Evolutionary conservation across 1,140 invertebrate genomes (phyloP), one percentile per base, ranked within the genome.

Genomic region (Meloidogyne exigua): DNA sequence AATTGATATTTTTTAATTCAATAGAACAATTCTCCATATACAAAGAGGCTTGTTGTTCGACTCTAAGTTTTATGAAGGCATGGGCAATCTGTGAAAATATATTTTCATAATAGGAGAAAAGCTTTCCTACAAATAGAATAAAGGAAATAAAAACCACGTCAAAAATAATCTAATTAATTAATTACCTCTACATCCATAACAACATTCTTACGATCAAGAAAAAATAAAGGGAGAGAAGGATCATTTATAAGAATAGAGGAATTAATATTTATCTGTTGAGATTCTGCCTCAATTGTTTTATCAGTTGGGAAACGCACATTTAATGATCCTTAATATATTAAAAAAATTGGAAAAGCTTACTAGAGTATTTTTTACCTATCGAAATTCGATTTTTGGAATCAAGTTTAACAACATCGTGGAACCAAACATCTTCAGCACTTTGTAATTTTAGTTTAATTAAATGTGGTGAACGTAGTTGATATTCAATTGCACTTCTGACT

Each of bases 11-110:
- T 62, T 23, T 9, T 23, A 62, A n/a, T 66, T 42, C 68, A 82
- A 63, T 42, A 80, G 36, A 26, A 80, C 15, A 42, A 68, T 39
- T 49, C 79, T 80, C 25, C 69, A 44, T 18, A 82, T 65, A 63
- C 49, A 70, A 18, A 74, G 36, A 57, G 42, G 72, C 18, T 80
- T 65, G 42, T 74, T n/a, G 28, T 26, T 25, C 36, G 79, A 44
- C 39, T 80, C 79, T 15, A 80, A 62, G 57, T 66, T 65, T 18
- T 15, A 26, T 23, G 32, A 64, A 36, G 69, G 21, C 67, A 76
- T 25, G 26, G 39, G 57, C 21, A 67, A 76, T 28, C 69, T 26
- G 21, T 73, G 12, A 62, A 26, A 62, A 26, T 23, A 26, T 26
- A 26, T 15, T n/a, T 28, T n/a, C 21, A 25, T 63, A 12, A 44